Evolutionary conservation across 1,140 invertebrate species (phyloP).

Genomic region (Chrysomallon squamiferum): DNA sequence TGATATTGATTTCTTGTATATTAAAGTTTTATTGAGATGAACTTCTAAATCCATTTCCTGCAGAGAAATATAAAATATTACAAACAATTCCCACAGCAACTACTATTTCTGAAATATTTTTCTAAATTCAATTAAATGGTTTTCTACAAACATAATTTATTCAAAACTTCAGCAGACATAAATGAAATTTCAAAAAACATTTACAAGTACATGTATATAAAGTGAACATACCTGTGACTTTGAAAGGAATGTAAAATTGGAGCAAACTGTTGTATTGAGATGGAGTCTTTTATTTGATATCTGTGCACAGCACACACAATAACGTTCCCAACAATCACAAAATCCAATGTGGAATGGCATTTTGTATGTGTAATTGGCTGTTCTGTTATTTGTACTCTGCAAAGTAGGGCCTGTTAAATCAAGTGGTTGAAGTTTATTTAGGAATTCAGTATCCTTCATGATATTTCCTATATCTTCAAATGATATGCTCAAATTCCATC

Average conservation of each 20-base stretch:
- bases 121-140: too few species aligned
- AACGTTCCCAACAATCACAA: conserved; percentile 49
- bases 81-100: too few species aligned
- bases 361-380: conserved; percentile 25
- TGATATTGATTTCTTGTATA: conserved; percentile 18
- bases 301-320: conserved; percentile 51
- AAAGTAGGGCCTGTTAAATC: conserved; percentile 25
- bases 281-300: conserved; percentile 43
- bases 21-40: conserved; percentile 14
- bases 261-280: conserved; percentile 45
- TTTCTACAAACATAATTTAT: too few species aligned
- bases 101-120: too few species aligned
- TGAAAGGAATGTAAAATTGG: conserved; percentile 51
- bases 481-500: conserved; percentile 48
- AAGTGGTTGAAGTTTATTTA: conserved; percentile 43
- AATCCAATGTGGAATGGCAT: conserved; percentile 40
- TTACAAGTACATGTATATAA: too few species aligned
- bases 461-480: conserved; percentile 52
- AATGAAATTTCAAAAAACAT: too few species aligned
- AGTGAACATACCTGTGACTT: conserved; percentile 47
- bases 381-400: conserved; percentile 21
- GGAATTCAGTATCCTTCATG: conserved; percentile 52
- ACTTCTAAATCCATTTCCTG: conserved; percentile 17
- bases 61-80: not conserved
- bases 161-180: too few species aligned